These are phyloP conservation scores for Girardinus metallicus DNA, from an alignment of 2,797 vertebrate species.

Conservation along the genomic window DNA sequence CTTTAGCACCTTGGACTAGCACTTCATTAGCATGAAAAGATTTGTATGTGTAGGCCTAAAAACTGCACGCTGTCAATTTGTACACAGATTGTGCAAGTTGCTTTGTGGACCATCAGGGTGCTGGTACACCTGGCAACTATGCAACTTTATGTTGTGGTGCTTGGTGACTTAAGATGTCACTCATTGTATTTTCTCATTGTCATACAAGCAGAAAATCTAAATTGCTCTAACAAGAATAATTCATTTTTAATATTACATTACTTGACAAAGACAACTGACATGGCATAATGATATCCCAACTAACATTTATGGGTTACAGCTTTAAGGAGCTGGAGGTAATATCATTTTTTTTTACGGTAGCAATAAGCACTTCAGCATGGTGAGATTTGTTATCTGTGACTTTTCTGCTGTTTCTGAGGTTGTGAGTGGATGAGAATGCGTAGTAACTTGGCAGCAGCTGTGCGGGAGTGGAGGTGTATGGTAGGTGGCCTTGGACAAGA, in stretches of 20 bases:
- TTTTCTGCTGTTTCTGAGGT: constrained; percentile 45
- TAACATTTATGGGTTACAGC: constrained; percentile 16
- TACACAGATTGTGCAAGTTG: neutral
- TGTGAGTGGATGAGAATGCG: constrained; percentile 57
- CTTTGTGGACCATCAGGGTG: neutral
- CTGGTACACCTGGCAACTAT: neutral
- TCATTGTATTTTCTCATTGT: neutral
- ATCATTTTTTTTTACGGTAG: constrained; percentile 20
- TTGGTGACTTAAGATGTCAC: neutral
- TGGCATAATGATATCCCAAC: constrained; percentile 4
- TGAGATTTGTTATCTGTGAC: constrained; percentile 50
- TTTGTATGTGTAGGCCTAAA: neutral
- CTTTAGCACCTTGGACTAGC: neutral
- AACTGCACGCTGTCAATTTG: neutral
- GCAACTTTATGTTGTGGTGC: neutral
- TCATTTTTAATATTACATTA: constrained; percentile 3
- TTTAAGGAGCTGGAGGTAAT: constrained; percentile 15
- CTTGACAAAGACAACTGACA: constrained; percentile 1
- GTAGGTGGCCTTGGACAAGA: constrained; percentile 69
- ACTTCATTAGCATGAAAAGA: neutral
- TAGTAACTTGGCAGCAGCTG: constrained; percentile 51
- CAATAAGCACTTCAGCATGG: constrained; percentile 34
- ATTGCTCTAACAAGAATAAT: neutral
- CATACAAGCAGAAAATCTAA: neutral
- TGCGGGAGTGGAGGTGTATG: constrained; percentile 66